Evolutionary conservation across 2,113 vertebrate genomes (phyloP), one percentile per base, ranked within the genome.

Genomic region (Otis tarda): DNA sequence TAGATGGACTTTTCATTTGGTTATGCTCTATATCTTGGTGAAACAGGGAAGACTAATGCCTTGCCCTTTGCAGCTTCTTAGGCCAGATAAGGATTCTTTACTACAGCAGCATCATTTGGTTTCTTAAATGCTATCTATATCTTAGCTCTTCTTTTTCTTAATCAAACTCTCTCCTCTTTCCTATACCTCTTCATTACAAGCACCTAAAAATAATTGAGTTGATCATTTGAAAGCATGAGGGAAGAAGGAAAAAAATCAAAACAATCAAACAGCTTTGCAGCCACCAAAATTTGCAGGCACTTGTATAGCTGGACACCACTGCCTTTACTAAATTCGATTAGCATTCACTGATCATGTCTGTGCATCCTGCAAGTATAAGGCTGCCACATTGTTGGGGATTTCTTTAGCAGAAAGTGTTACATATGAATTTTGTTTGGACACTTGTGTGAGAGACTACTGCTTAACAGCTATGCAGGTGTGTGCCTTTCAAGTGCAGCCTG

Each of bases 361-460:
- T 43, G 19, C 69, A 85, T 63, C 47, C 56, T 91, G 19, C 27
- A 70, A 73, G 31, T 27, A 35, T 24, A 60, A 65, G 37, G 12
- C n/a, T 91, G 39, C 49, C 21, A 64, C 30, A 43, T 30, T 4
- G 8, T 18, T 3, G 10, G 15, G 31, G 1, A 0, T 56, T 67
- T 74, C 67, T 67, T 49, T 19, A 84, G 7, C 23, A 83, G 10
- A 37, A 93, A 33, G 15, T 67, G 50, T 71, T 68, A 52, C 27
- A 31, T 12, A 30, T 64, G 8, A 59, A 52, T 91, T 91, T 67
- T 75, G 5, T 71, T 79, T 78, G 74, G 23, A 73, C 27, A 35
- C 5, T 28, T 75, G 4, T 43, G 50, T 79, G 53, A 79, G 33
- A 64, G 6, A 60, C 6, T 0, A 0, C 11, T 68, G 61, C 52